phyloP scores from a whole-genome alignment of 2,888 invertebrate species.

The Petrolisthes manimaculis region DNA sequence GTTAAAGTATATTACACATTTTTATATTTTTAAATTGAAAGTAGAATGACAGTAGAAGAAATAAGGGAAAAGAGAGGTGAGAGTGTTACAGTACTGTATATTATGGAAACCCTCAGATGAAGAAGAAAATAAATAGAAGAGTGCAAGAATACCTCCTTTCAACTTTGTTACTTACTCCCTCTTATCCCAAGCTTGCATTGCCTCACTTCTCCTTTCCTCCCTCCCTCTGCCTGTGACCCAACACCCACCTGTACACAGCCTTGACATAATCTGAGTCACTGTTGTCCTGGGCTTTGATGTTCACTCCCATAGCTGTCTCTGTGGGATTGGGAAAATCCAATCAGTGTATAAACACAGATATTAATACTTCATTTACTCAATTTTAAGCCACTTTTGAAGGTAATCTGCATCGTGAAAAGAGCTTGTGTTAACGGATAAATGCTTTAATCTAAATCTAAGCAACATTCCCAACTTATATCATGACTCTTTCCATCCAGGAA shows the following conservation, averaged over 20 bases:
- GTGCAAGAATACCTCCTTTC: neutral
- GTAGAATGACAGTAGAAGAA: too few species aligned
- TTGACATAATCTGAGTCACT: constrained; percentile 75
- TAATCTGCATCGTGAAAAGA: too few species aligned
- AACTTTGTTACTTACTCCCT: neutral
- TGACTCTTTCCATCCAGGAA: too few species aligned
- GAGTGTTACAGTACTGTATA: neutral
- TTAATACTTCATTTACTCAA: too few species aligned
- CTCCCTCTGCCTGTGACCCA: neutral
- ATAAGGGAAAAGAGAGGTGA: neutral
- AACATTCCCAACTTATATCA: too few species aligned
- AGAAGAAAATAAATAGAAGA: too few species aligned
- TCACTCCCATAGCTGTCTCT: constrained; percentile 86
- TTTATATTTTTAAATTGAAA: too few species aligned
- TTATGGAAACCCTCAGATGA: neutral
- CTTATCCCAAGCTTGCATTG: neutral
- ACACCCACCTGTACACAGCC: constrained; percentile 70
- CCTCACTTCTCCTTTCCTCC: neutral
- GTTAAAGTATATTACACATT: too few species aligned
- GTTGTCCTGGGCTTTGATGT: constrained; percentile 75
- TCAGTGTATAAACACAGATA: too few species aligned
- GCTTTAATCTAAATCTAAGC: too few species aligned
- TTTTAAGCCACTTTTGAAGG: too few species aligned
- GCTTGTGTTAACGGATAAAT: too few species aligned
- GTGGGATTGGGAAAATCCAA: constrained; percentile 11